Conservation (phyloP, 1,140 invertebrate genomes). For the Vanessa atalanta region DNA sequence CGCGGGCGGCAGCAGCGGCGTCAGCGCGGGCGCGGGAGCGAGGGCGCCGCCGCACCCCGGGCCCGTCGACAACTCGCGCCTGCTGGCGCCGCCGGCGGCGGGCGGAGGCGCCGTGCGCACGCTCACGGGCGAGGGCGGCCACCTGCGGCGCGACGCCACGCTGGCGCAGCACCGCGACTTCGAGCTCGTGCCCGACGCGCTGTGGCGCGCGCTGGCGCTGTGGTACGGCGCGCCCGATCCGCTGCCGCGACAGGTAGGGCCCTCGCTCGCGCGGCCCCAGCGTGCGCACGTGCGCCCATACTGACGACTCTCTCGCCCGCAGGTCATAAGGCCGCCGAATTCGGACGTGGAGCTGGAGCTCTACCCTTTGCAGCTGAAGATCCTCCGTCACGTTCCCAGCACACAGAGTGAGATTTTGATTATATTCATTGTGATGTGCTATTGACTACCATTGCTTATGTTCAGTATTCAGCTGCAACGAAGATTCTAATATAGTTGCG, state of each 20-base stretch:
- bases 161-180: conserved; percentile 89
- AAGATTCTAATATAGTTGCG: too few relatives aligned
- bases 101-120: conserved; percentile 69
- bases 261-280: conserved; percentile 81
- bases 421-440: too few relatives aligned
- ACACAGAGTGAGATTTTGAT: conserved; percentile 51
- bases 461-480: too few relatives aligned
- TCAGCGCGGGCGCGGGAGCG: conserved; percentile 79
- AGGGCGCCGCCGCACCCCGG: conserved; percentile 81
- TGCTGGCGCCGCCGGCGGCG: conserved; percentile 78
- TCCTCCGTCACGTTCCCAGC: conserved; percentile 84
- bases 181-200: conserved; percentile 89
- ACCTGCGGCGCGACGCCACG: conserved; percentile 86
- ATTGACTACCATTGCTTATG: too few relatives aligned
- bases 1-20: conserved; percentile 82
- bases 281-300: conserved; percentile 86
- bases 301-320: conserved; percentile 87
- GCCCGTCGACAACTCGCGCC: conserved; percentile 88
- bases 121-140: conserved; percentile 93
- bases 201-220: conserved; percentile 91
- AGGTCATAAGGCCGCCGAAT: conserved; percentile 83
- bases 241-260: conserved; percentile 87
- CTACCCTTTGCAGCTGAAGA: conserved; percentile 88
- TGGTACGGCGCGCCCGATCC: conserved; percentile 93
- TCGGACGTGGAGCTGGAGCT: conserved; percentile 89